phyloP scores from a whole-genome alignment of 2,113 vertebrate genomes.

The Turnix velox region DNA sequence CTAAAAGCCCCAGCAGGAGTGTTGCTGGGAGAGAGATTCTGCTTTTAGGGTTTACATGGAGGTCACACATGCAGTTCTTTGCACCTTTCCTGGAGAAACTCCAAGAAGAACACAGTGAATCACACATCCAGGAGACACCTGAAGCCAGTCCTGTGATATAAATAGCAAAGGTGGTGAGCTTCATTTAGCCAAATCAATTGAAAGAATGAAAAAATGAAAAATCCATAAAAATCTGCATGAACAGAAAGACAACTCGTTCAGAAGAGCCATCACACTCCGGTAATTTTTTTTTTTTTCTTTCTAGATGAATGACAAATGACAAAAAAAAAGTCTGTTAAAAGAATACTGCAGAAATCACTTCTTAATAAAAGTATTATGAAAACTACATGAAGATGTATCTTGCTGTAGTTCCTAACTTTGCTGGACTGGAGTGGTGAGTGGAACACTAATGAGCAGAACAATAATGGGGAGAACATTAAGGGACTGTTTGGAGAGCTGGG shows the following conservation, averaged over 20 bases:
- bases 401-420: not conserved
- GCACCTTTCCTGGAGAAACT: not conserved
- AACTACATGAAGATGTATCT: not conserved
- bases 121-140: not conserved
- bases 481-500: too few relatives aligned
- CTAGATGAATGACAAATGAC: not conserved
- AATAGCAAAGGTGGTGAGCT: not conserved
- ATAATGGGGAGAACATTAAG: too few relatives aligned
- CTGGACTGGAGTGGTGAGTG: rapidly evolving
- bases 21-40: not conserved
- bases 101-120: not conserved
- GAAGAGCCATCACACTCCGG: not conserved
- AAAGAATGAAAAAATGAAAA: not conserved
- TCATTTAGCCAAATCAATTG: not conserved
- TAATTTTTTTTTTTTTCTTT: not conserved
- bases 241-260: not conserved
- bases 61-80: not conserved
- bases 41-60: not conserved
- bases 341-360: not conserved
- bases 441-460: not conserved
- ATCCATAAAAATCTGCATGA: not conserved
- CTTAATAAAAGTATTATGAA: not conserved
- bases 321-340: not conserved
- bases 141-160: not conserved
- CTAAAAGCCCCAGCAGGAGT: not conserved